Conservation (phyloP, 2,797 vertebrate genomes). For the Clamator glandarius region DNA sequence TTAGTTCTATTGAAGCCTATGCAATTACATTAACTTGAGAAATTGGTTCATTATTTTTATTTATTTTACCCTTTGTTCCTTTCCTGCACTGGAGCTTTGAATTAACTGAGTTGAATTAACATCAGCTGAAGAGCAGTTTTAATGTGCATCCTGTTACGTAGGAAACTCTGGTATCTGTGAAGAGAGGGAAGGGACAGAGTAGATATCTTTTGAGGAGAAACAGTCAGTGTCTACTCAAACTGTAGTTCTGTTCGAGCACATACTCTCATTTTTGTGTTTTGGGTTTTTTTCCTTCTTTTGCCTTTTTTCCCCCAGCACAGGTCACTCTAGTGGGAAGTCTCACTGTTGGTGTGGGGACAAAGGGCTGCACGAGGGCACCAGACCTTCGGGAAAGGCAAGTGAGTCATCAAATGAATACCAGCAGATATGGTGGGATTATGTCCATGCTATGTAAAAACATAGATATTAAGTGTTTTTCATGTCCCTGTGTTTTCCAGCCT, state of each 20-base stretch:
- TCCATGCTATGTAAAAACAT: neutral
- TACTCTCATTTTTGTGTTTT: fast-evolving
- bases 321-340: neutral
- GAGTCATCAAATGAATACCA: neutral
- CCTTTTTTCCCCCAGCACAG: neutral
- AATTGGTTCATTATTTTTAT: slow-evolving; percentile 34
- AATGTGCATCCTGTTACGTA: neutral
- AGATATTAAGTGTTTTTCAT: neutral
- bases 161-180: neutral
- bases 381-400: fast-evolving
- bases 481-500: neutral
- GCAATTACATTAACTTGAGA: slow-evolving; percentile 49
- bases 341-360: neutral
- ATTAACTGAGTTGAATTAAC: neutral
- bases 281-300: neutral
- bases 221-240: neutral
- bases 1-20: neutral
- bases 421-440: neutral
- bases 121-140: neutral
- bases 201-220: neutral
- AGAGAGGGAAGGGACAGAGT: neutral
- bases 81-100: neutral
- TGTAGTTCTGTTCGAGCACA: neutral
- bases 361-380: neutral
- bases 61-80: slow-evolving; percentile 42